Evolutionary conservation across 2,888 invertebrate species (phyloP).

Genomic region (Nymphalis c-album): DNA sequence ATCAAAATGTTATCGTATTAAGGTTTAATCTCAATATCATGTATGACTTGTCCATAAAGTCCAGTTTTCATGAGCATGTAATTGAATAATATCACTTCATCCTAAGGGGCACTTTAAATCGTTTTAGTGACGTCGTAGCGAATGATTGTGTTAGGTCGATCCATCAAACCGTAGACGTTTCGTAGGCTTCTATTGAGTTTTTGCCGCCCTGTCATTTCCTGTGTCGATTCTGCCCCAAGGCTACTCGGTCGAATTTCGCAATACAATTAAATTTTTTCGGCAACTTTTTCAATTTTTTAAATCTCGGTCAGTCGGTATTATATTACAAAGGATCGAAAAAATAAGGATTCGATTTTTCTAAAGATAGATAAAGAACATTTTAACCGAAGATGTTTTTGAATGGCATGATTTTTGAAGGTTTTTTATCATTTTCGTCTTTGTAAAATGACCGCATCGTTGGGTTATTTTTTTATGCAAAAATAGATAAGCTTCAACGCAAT

Average conservation of each 20-base stretch:
- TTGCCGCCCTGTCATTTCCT: slow-evolving; percentile 76
- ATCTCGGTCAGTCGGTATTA: slow-evolving; percentile 73
- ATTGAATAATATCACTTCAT: slow-evolving; percentile 77
- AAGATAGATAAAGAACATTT: slow-evolving; percentile 46
- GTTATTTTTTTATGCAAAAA: slow-evolving; percentile 21
- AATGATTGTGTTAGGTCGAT: slow-evolving; percentile 78
- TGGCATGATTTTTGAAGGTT: slow-evolving; percentile 14
- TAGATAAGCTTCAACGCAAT: not conserved
- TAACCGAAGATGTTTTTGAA: slow-evolving; percentile 48
- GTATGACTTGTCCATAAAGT: slow-evolving; percentile 17
- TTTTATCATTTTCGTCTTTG: slow-evolving; percentile 31
- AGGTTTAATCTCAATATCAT: slow-evolving; percentile 23
- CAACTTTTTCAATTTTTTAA: slow-evolving; percentile 52
- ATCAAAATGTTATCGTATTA: slow-evolving; percentile 40
- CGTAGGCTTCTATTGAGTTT: slow-evolving; percentile 69
- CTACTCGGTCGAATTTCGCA: slow-evolving; percentile 67
- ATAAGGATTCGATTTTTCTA: slow-evolving; percentile 47
- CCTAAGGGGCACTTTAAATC: slow-evolving; percentile 76
- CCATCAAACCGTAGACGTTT: slow-evolving; percentile 75
- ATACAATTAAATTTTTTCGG: slow-evolving; percentile 70
- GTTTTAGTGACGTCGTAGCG: slow-evolving; percentile 61
- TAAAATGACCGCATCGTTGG: slow-evolving; percentile 37
- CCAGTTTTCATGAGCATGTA: slow-evolving; percentile 42
- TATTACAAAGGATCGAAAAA: slow-evolving; percentile 58
- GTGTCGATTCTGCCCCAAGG: slow-evolving; percentile 54